These are phyloP conservation scores for Callocephalon fimbriatum DNA, from an alignment of 2,113 vertebrate genomes.

Conservation along the genomic window DNA sequence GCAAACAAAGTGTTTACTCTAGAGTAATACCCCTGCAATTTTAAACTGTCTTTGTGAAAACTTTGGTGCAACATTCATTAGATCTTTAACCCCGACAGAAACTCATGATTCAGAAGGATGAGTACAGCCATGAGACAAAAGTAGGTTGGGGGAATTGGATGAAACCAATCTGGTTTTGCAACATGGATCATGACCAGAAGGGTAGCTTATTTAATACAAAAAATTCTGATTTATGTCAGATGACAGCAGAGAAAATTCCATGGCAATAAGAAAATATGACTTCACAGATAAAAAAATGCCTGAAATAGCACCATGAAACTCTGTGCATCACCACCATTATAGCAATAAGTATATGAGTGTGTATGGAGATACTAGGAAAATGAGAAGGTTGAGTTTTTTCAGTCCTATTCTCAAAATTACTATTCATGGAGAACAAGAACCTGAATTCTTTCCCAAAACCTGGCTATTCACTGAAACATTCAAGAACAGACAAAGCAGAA, in stretches of 20 bases:
- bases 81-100: rapidly evolving
- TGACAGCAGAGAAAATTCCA: background rate
- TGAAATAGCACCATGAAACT: background rate
- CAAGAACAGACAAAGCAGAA: background rate
- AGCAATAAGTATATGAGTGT: background rate
- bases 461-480: background rate
- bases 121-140: background rate
- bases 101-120: background rate
- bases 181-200: background rate
- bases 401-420: background rate
- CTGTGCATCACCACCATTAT: rapidly evolving
- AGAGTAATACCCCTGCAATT: background rate
- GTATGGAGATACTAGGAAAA: background rate
- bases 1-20: background rate
- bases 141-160: background rate
- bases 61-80: background rate
- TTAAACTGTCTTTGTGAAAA: background rate
- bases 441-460: background rate
- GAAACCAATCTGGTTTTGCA: background rate
- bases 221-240: background rate
- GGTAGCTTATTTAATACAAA: background rate
- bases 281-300: background rate
- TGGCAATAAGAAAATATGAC: background rate
- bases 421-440: background rate
- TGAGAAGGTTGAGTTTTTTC: background rate